These are phyloP conservation scores for Harpagifer antarcticus DNA, from an alignment of 2,797 vertebrate species.

Conservation along the genomic window DNA sequence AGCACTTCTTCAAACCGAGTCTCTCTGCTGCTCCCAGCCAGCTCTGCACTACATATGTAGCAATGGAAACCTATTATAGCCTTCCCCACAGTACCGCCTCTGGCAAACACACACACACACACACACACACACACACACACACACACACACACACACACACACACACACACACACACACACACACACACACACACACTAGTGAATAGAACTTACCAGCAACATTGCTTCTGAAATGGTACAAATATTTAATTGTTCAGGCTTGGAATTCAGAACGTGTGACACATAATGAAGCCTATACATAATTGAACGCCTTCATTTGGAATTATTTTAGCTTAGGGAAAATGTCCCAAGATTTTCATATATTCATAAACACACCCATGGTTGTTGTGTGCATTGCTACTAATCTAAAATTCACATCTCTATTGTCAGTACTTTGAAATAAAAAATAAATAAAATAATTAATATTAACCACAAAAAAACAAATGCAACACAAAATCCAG, in stretches of 20 bases:
- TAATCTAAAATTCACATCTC: no score
- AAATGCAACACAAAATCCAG: no score
- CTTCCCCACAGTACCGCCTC: slow-evolving; percentile 60
- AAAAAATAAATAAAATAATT: no score
- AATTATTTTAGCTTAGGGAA: no score
- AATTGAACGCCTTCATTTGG: background rate
- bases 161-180: slow-evolving; percentile 36
- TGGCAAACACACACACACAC: slow-evolving; percentile 46
- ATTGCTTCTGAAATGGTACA: slow-evolving; percentile 14
- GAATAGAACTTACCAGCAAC: slow-evolving; percentile 4
- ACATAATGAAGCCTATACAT: background rate
- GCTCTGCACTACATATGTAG: slow-evolving; percentile 54
- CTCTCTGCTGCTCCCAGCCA: slow-evolving; percentile 45
- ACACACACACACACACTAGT: background rate
- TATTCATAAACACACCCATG: no score
- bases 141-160: slow-evolving; percentile 37
- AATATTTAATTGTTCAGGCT: slow-evolving; percentile 28
- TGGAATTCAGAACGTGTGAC: slow-evolving; percentile 22
- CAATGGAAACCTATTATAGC: slow-evolving; percentile 61
- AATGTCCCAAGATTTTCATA: no score
- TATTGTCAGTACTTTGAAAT: no score
- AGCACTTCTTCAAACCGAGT: slow-evolving; percentile 45
- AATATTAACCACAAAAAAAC: no score
- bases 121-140: slow-evolving; percentile 29
- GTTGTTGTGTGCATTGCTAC: no score